phyloP scores from a whole-genome alignment of 1,140 invertebrate species.

The Aphelenchoides fujianensis region DNA sequence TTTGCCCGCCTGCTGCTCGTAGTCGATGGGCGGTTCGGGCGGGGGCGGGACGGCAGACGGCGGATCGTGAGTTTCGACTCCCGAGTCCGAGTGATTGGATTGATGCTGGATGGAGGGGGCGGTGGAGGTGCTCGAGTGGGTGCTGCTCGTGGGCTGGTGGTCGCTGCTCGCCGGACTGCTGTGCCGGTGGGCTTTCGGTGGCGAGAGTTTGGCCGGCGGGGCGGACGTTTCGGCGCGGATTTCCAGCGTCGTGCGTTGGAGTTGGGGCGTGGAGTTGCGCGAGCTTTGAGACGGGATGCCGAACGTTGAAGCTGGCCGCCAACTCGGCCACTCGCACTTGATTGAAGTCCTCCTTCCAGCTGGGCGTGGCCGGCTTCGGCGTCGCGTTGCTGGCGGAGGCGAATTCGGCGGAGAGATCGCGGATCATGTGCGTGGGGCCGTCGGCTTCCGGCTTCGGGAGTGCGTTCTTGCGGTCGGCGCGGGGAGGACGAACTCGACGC shows the following conservation, averaged over 20 bases:
- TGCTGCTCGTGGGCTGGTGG: background rate
- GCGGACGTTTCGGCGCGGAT: constrained; percentile 5
- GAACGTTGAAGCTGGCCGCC: constrained; percentile 27
- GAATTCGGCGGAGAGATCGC: background rate
- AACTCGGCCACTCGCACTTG: background rate
- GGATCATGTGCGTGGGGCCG: constrained; percentile 15
- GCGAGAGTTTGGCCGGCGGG: background rate
- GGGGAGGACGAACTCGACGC: background rate
- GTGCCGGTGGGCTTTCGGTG: background rate
- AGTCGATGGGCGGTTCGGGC: constrained; percentile 61
- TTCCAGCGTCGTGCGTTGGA: constrained; percentile 21
- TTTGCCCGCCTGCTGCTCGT: constrained; percentile 40
- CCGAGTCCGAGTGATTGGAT: background rate
- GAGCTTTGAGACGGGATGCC: constrained; percentile 12
- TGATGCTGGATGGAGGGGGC: background rate
- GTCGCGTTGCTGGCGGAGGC: background rate
- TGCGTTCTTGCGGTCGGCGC: constrained; percentile 23
- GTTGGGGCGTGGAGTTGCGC: constrained; percentile 16
- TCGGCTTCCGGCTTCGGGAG: background rate
- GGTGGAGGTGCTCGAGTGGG: background rate
- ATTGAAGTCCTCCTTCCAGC: constrained; percentile 8
- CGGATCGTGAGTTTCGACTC: background rate
- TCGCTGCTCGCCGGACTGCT: background rate
- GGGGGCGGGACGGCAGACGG: constrained; percentile 34
- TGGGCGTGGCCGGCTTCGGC: background rate